These are phyloP conservation scores for Pyrrhia umbra DNA, from an alignment of 2,888 invertebrate species.

Conservation along the genomic window DNA sequence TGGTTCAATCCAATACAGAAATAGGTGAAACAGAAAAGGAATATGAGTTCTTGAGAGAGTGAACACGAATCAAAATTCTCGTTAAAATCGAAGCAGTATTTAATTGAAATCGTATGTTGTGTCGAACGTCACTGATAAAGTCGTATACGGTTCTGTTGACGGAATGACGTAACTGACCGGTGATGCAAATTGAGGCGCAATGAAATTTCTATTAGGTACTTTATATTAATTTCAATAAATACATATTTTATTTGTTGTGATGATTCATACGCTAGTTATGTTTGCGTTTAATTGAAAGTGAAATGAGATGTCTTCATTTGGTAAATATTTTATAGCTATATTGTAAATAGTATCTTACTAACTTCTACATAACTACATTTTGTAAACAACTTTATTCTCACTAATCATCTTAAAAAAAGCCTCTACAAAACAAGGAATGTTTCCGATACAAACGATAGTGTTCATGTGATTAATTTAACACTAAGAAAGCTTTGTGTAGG, in stretches of 20 bases:
- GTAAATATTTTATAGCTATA: slow-evolving; percentile 68
- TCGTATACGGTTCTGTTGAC: slow-evolving; percentile 74
- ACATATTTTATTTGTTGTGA: slow-evolving; percentile 27
- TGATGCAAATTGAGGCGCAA: slow-evolving; percentile 75
- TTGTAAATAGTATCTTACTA: slow-evolving; percentile 57
- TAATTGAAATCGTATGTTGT: slow-evolving; percentile 90
- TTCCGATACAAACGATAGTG: slow-evolving; percentile 12
- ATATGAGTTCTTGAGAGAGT: slow-evolving; percentile 73
- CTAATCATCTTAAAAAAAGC: slow-evolving; percentile 8
- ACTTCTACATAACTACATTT: slow-evolving; percentile 67
- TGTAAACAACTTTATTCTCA: slow-evolving; percentile 59
- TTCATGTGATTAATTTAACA: neutral
- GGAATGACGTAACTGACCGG: slow-evolving; percentile 68
- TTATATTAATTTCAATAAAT: slow-evolving; percentile 34
- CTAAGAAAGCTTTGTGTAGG: neutral
- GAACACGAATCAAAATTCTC: slow-evolving; percentile 81
- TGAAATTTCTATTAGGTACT: slow-evolving; percentile 55
- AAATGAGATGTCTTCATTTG: slow-evolving; percentile 59
- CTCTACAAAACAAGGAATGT: slow-evolving; percentile 15
- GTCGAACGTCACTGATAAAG: slow-evolving; percentile 84
- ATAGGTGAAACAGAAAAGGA: slow-evolving; percentile 60
- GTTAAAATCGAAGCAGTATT: slow-evolving; percentile 84
- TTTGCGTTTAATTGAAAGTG: slow-evolving; percentile 23
- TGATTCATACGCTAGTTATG: slow-evolving; percentile 26
- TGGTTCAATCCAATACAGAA: slow-evolving; percentile 59